phyloP scores from a whole-genome alignment of 2,113 vertebrate genomes.

The Cyphomyrus discorhynchus region DNA sequence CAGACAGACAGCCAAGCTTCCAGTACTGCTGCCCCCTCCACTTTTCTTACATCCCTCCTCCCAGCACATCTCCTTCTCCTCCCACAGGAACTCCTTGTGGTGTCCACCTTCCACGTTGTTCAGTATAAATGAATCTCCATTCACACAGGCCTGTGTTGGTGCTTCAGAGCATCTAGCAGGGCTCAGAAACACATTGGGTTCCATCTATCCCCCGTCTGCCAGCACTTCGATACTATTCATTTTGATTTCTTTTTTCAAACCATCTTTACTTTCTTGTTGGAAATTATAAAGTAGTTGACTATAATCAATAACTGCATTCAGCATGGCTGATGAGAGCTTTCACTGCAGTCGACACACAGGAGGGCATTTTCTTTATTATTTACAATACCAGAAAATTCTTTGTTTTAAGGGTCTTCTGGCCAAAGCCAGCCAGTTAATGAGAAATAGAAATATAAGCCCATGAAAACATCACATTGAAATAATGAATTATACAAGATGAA shows the following conservation, averaged over 20 bases:
- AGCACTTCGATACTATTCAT: background rate
- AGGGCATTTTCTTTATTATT: background rate
- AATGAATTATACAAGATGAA: background rate
- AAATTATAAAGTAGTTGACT: background rate
- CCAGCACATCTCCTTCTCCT: background rate
- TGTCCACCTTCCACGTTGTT: background rate
- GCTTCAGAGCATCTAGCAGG: background rate
- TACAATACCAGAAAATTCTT: background rate
- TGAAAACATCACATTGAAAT: background rate
- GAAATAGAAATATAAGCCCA: background rate
- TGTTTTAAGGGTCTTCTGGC: background rate
- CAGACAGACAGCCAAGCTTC: background rate
- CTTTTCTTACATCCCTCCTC: background rate
- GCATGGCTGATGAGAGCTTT: background rate
- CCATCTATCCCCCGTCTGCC: background rate
- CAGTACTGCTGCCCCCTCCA: background rate
- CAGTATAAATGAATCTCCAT: background rate
- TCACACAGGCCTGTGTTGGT: background rate
- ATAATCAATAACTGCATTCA: background rate
- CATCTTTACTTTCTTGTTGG: background rate
- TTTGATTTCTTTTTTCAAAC: background rate
- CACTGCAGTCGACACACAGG: background rate
- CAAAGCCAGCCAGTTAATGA: background rate
- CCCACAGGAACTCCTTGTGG: background rate
- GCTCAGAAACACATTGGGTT: background rate